Evolutionary conservation across 2,113 vertebrate species (phyloP), one percentile per base, ranked within the genome.

Genomic region (Solenodon paradoxus): DNA sequence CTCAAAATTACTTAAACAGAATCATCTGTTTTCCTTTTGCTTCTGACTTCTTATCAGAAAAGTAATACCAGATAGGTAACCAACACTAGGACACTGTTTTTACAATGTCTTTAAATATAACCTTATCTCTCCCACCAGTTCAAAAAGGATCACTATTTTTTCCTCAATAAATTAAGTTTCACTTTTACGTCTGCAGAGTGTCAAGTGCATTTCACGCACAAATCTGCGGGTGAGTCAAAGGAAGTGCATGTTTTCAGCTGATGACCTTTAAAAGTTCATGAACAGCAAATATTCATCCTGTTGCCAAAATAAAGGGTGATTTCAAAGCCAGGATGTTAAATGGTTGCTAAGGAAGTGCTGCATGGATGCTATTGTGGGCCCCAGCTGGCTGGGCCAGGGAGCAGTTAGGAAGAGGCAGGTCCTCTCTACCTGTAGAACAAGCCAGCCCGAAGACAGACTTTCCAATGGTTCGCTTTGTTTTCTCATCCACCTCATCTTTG

Each of bases 321-420:
- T n/a, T 24, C 92, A 40, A 64, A 96, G 96, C 92, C 85, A 68
- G 90, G 95, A 90, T 75, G 83, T 64, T 42, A 63, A 78, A 38
- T 3, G 17, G 96, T 98, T 98, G 97, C 97, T 97, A 98, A 97
- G 98, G 94, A 95, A 97, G 96, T 47, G 89, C 74, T 35, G 8
- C 0, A 15, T 5, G 22, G 47, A 6, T 51, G 90, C 61, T 63
- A 12, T 45, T 1, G 12, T 96, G 95, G 45, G 85, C 51, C 63
- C 42, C 11, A 49, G 86, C n/a, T 59, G 92, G 83, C 55, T 96
- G 93, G n/a, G n/a, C n/a, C n/a, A n/a, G n/a, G n/a, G n/a, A n/a
- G n/a, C n/a, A n/a, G 5, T 28, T 24, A 32, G 92, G 63, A 2
- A 89, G 28, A 57, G n/a, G n/a, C n/a, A n/a, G n/a, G n/a, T n/a